Base-by-base conservation (phyloP, 64 coral and sea anemone genomes). In the Stylophora pistillata region DNA sequence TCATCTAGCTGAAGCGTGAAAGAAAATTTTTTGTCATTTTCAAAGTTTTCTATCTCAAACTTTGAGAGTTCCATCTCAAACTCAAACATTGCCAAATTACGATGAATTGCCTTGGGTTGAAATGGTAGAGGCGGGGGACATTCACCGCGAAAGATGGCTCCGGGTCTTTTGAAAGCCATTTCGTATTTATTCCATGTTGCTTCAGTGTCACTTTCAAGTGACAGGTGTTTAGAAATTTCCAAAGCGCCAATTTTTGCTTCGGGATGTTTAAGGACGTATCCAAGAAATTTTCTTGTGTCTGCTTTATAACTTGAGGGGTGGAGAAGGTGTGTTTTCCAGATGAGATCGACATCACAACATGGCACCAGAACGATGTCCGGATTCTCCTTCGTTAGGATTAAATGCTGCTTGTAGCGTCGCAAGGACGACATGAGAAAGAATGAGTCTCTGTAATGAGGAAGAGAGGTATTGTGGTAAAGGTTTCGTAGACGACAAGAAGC, bases 291-390 rank as follows among this genome's bases (percentile, higher is more conserved):
- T 33, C 63, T 12, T 15, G 78, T 77, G 66, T 93, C 91, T 21
- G 34, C 87, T 55, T 62, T 89, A 73, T 93, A 93, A 59, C 78
- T 71, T 41, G 74, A 73, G 23, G 91, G 91, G 76, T 93, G 91
- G 11, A 73, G 76, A 31, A 82, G 77, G 52, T 93, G 91, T 17
- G 86, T 79, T 14, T 84, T 77, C 91, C 91, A 93, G 65, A 93
- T 89, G 7, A 93, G 86, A 31, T 93, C 91, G 23, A 93, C 53
- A 54, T 93, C 91, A 63, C 81, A 93, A 58, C 91, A 89, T n/a
- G 91, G 86, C 4, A 93, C 57, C 3, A 93, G 77, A 52, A 64
- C 74, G 37, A 11, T 75, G 30, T 76, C 77, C 17, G 78, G 77
- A 16, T 93, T 78, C 26, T 88, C 58, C 60, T 64, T 69, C 28